Base-by-base conservation (phyloP, 2,113 vertebrate species). In the Epinephelus cyanopodus region DNA sequence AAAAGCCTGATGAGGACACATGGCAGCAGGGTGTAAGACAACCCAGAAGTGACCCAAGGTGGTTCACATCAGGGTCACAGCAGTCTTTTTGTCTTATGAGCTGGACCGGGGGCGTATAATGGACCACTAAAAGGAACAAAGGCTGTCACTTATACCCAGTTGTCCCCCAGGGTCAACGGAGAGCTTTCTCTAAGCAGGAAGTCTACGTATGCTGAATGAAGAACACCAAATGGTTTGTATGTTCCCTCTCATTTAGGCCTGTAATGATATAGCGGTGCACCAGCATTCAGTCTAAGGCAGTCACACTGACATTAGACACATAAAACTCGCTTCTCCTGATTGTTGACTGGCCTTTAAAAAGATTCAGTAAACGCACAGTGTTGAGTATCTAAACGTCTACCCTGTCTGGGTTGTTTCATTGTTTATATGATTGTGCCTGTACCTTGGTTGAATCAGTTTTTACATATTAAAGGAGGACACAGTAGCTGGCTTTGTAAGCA, bases 81-180 rank as follows among this genome's bases (percentile, higher is more conserved):
- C 66, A 37, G 56, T 82, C 85, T 80, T 81, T 45, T 94, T 93
- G 78, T 91, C 81, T 79, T 72, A 27, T 69, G 27, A 63, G n/a
- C 33, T 29, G 69, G 65, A 12, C 81, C 74, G 58, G 69, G 65
- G 79, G 69, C 17, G 11, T 69, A 50, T 84, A 88, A 91, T 78
- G 68, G 67, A 29, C 67, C 86, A 72, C 60, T 80, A 85, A 87
- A 89, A 74, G 37, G 56, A 94, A 88, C 90, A 94, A 90, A 93
- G 84, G 75, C n/a, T 72, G 81, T 79, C 74, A 76, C 78, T 89
- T 86, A 77, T 92, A 75, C 48, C 72, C 13, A 8, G 23, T 57
- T 75, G 63, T 68, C 75, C 81, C 77, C 56, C 52, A 19, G 71
- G 86, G 82, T 87, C 76, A 91, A 60, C 60, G 48, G 52, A 78